phyloP scores from a whole-genome alignment of 2,113 vertebrate genomes.

The Cyanistes caeruleus region DNA sequence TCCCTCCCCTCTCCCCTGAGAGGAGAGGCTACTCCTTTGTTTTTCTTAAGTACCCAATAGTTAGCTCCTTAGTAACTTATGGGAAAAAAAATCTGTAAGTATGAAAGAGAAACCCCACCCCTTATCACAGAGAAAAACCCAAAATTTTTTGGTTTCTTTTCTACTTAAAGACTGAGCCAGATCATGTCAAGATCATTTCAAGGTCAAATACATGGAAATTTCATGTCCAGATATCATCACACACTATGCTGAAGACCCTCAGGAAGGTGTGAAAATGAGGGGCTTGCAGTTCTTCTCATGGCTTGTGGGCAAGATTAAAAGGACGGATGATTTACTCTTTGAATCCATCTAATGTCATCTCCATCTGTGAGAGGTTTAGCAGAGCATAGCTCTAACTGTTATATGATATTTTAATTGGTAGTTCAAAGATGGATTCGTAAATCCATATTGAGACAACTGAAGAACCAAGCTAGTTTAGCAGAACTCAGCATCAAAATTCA shows the following conservation, averaged over 20 bases:
- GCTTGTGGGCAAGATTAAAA: neutral
- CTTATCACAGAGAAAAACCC: neutral
- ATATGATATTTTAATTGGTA: neutral
- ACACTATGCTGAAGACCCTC: neutral
- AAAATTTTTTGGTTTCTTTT: neutral
- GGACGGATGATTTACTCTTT: neutral
- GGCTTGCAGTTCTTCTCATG: neutral
- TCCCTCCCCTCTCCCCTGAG: too few relatives aligned
- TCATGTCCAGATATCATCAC: neutral
- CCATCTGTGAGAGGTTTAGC: neutral
- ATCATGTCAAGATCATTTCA: neutral
- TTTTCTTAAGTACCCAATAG: too few relatives aligned
- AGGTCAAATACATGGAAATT: neutral
- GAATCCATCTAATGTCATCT: neutral
- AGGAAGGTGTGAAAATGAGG: neutral
- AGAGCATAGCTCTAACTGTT: neutral
- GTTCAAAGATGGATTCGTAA: neutral
- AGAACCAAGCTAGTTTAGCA: neutral
- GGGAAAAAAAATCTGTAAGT: too few relatives aligned
- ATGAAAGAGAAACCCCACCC: too few relatives aligned
- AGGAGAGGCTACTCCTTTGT: too few relatives aligned
- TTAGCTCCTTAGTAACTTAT: too few relatives aligned
- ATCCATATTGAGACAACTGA: neutral
- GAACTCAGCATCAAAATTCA: neutral
- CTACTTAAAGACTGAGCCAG: neutral